Conservation (phyloP, 2,888 invertebrate genomes). For the Anagyrus pseudococci region DNA sequence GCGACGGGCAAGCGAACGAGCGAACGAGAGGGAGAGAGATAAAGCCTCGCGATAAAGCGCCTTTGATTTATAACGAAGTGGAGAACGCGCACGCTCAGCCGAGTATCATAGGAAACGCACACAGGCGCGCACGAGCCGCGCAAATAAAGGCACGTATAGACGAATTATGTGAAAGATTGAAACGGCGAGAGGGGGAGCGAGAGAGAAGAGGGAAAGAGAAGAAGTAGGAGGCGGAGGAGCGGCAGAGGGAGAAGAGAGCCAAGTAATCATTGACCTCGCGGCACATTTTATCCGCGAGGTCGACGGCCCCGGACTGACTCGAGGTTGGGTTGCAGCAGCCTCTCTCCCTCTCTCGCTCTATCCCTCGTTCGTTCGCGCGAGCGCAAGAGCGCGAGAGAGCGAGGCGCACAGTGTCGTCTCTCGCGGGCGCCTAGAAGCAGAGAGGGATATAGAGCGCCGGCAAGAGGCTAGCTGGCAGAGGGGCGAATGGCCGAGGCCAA, state of each 20-base stretch:
- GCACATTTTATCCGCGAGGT: conserved; percentile 39
- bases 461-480: neutral
- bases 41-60: no score
- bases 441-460: neutral
- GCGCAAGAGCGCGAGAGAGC: no score
- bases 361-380: no score
- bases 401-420: neutral
- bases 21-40: no score
- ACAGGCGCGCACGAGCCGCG: neutral
- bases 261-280: conserved; percentile 40
- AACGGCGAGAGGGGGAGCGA: neutral
- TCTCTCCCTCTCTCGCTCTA: conserved; percentile 12
- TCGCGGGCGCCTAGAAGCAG: neutral
- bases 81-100: no score
- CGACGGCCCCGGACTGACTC: conserved; percentile 28
- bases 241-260: no score
- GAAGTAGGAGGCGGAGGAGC: no score
- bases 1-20: no score
- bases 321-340: conserved; percentile 18
- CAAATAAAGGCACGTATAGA: conserved; percentile 26
- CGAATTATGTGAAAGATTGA: conserved; percentile 33
- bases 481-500: neutral
- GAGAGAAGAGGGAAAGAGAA: neutral
- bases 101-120: conserved; percentile 15
- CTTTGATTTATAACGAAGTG: no score